Conservation (phyloP, 2,888 invertebrate species). For the Merodon equestris region DNA sequence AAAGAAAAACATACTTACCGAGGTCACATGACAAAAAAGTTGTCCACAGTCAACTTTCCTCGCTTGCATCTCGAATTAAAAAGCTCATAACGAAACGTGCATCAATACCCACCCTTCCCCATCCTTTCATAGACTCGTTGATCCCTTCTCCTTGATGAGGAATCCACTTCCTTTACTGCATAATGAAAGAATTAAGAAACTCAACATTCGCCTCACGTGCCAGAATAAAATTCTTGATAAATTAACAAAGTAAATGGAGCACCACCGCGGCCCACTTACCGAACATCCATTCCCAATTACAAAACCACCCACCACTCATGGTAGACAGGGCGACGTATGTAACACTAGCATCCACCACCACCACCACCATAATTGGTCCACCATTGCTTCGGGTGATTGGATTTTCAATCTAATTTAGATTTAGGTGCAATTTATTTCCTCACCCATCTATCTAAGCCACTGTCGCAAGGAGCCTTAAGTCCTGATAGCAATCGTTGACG, state of each 20-base stretch:
- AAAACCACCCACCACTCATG: constrained; percentile 5
- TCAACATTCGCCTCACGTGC: constrained; percentile 76
- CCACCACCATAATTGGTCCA: constrained; percentile 49
- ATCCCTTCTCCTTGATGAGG: constrained; percentile 40
- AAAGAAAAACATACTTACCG: too few species aligned
- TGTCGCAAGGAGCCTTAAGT: constrained; percentile 26
- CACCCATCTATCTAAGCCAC: constrained; percentile 25
- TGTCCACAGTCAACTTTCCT: too few species aligned
- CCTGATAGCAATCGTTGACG: constrained; percentile 10
- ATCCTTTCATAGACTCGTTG: constrained; percentile 38
- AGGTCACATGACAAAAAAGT: too few species aligned
- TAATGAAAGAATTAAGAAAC: constrained; percentile 45
- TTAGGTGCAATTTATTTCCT: constrained; percentile 71
- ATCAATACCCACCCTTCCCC: too few species aligned
- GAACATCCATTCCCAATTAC: constrained; percentile 44
- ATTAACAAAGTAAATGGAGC: constrained; percentile 74
- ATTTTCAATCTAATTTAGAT: constrained; percentile 72
- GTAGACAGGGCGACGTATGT: background rate
- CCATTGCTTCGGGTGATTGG: constrained; percentile 69
- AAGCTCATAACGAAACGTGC: too few species aligned
- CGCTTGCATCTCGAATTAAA: too few species aligned
- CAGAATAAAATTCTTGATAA: constrained; percentile 77
- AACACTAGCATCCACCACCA: constrained; percentile 12
- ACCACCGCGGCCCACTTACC: constrained; percentile 64
- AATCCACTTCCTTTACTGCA: constrained; percentile 9